Conservation (phyloP, 1,140 invertebrate genomes). For the Procambarus virginalis region DNA sequence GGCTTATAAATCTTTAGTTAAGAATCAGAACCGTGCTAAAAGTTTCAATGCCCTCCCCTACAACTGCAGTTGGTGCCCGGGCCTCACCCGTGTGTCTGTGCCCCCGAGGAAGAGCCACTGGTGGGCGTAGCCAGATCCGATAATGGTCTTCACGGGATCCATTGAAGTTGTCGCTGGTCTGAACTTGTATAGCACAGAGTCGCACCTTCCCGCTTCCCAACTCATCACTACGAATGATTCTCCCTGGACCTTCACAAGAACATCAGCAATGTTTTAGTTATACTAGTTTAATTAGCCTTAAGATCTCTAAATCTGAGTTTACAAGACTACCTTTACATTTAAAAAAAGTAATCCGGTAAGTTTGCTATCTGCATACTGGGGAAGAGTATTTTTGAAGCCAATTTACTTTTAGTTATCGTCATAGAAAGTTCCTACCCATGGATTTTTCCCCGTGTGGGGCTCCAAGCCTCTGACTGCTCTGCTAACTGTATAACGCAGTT, state of each 20-base stretch:
- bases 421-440: too few species aligned
- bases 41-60: neutral
- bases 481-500: too few species aligned
- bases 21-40: neutral
- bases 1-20: neutral
- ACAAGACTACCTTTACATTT: too few species aligned
- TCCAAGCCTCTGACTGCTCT: too few species aligned
- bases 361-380: too few species aligned
- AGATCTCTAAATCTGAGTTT: too few species aligned
- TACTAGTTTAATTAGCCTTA: too few species aligned
- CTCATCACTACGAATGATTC: conserved; percentile 16
- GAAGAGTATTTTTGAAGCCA: too few species aligned
- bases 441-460: too few species aligned
- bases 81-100: neutral
- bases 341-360: too few species aligned
- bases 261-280: neutral
- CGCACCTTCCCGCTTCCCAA: conserved; percentile 33
- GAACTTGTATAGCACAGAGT: neutral
- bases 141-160: neutral
- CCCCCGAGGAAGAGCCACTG: neutral
- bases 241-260: neutral
- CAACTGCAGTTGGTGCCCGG: neutral
- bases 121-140: neutral
- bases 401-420: too few species aligned
- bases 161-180: neutral